Evolutionary conservation across 2,797 vertebrate species (phyloP), one percentile per base, ranked within the genome.

Genomic region (Gastrophryne carolinensis): DNA sequence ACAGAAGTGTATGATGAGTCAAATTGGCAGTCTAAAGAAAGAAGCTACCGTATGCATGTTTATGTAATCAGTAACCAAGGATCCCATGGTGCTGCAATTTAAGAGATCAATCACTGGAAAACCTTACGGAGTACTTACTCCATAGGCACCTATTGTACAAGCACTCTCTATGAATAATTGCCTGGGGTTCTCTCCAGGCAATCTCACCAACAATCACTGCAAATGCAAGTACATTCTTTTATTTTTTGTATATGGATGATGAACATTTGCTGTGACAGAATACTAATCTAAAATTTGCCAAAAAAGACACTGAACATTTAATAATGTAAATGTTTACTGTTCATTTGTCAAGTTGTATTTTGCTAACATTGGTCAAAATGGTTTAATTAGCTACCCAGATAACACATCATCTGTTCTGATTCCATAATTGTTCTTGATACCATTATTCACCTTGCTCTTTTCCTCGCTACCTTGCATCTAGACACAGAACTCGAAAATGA

Each of bases 281-380:
- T 17, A 37, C 24, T 39, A 10, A 56, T 29, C 29, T 29, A 23
- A 27, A 54, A 29, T 56, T 57, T 64, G 39, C 56, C 71, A 81
- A n/a, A n/a, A n/a, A n/a, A n/a, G n/a, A n/a, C n/a, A n/a, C n/a
- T 65, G 72, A 72, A 78, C 57, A 73, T 73, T 81, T 67, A 75
- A 67, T 74, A 76, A 73, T 34, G 19, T 41, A 56, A 26, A 57
- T 29, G 27, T 65, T 80, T 77, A 84, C 21, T 73, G 49, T 27
- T 82, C 47, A 58, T 72, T 61, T 79, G 30, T 77, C 61, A 82
- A 66, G 39, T 37, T 62, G 19, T 80, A 64, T 82, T 83, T 67
- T 71, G 79, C 30, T 6, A 71, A 64, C 15, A 47, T 34, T 73
- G 79, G 41, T 44, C 15, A 79, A 66, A 2, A 63, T 81, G 75